These are phyloP conservation scores for Stenodera caucasica DNA, from an alignment of 2,888 invertebrate genomes.

Conservation along the genomic window DNA sequence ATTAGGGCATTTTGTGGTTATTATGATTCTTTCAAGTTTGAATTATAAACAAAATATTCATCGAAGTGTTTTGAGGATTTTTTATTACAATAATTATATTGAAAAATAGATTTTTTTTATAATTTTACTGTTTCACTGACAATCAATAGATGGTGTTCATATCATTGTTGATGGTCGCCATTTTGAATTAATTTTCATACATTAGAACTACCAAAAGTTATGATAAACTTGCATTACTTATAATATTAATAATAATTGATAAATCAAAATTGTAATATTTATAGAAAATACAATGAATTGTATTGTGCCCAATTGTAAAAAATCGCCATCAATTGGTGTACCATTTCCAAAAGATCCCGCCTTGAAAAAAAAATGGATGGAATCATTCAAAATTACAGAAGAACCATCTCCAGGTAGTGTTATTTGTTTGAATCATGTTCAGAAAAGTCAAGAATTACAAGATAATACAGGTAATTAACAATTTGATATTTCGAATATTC, in stretches of 20 bases:
- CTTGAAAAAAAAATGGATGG: conserved; percentile 41
- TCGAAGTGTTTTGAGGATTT: too few species aligned
- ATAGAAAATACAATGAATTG: conserved; percentile 30
- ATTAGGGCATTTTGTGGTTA: too few species aligned
- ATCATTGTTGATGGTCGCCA: neutral
- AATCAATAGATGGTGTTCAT: neutral
- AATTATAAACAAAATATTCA: too few species aligned
- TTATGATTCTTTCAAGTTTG: too few species aligned
- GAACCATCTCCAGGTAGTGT: conserved; percentile 36
- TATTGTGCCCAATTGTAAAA: conserved; percentile 48
- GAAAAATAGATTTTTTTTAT: too few species aligned
- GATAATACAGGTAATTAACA: conserved; percentile 9
- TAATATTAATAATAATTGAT: neutral
- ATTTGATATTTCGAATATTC: neutral
- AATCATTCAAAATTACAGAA: conserved; percentile 38
- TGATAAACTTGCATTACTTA: neutral
- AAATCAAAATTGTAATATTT: neutral
- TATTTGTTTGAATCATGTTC: conserved; percentile 48
- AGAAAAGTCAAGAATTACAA: conserved; percentile 27
- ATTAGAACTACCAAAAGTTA: neutral
- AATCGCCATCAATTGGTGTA: conserved; percentile 38
- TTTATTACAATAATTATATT: too few species aligned
- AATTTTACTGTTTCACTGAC: too few species aligned
- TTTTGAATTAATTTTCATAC: neutral
- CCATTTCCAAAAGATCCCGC: conserved; percentile 43